Evolutionary conservation across 2,797 vertebrate species (phyloP), one percentile per base, ranked within the genome.

Genomic region (Smutsia gigantea): DNA sequence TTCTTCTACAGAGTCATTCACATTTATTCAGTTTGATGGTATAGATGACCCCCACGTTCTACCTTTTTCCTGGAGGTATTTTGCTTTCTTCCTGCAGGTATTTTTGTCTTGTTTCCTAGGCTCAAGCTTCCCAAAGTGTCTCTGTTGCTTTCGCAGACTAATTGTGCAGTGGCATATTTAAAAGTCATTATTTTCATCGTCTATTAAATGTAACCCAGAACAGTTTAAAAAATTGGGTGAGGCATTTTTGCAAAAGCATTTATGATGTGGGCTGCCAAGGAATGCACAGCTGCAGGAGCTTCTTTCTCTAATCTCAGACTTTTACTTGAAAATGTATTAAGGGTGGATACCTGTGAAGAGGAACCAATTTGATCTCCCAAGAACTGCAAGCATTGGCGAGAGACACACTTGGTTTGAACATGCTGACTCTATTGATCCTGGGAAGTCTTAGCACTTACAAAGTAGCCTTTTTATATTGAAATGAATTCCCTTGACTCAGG

Each of bases 231-330:
- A 96, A 69, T 93, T 96, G 96, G 95, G 97, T 95, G 96, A 97
- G 94, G 96, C 97, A 82, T 95, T 95, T 98, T 98, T 97, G 93
- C 71, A 95, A 97, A 97, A 98, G 97, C 96, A 92, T 94, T 98
- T 98, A 97, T 63, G 84, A 81, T 93, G 96, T 87, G n/a, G 69
- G 90, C 91, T 97, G 96, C 97, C 97, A 97, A 97, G 71, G 97
- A 97, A 97, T 97, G 96, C 95, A 94, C 96, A 97, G 95, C 97
- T 97, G 97, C 53, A 85, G 88, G 93, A 95, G 77, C 83, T 82
- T 96, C 96, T 93, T 85, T 89, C 94, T 96, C 93, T 97, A 87
- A 96, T 97, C 97, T 97, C 86, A 81, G 69, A 95, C 57, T 90
- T 85, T 85, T 88, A 90, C 96, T 96, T 97, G 90, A 97, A 97